Base-by-base conservation (phyloP, 2,888 invertebrate genomes). In the Conistra vaccinii region DNA sequence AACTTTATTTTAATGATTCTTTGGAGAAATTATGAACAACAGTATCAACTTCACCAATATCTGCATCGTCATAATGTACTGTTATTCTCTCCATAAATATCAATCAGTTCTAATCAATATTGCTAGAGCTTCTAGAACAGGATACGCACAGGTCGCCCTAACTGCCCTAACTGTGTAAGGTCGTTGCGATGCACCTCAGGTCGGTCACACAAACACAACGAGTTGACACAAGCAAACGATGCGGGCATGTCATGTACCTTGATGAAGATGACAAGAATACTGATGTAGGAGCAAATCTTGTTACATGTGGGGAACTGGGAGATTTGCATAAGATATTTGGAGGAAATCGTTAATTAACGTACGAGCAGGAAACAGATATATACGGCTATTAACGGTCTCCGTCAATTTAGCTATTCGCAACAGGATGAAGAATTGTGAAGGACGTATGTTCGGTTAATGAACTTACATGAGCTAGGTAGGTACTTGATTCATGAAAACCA, bases 161-260 rank as follows among this genome's bases (percentile, higher is more conserved):
- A 86, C 87, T 82, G 68, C 81, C 81, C 88, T 80, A 87, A 86
- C 87, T 82, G 83, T 85, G 80, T 81, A 82, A 87, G 88, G 85
- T 88, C 83, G 90, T 94, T 94, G 86, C 83, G 84, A 94, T 94
- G 92, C 94, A 89, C 71, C 90, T 92, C 94, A 92, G 90, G 93
- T 91, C 87, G 85, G 80, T 85, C 86, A 90, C 90, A 92, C 93
- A 93, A 90, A 90, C 90, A 90, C 85, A 77, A 77, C 85, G 81
- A 88, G 92, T 93, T 93, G 92, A 93, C 93, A 92, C 90, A 92
- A 88, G 92, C 93, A 92, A 93, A 92, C 93, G 91, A 94, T 92
- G 92, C 93, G 91, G 90, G 92, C 83, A 87, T 89, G 91, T 91
- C 90, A 89, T 88, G 89, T 91, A 88, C 89, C 89, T 89, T 91